Base-by-base conservation (phyloP, 2,888 invertebrate genomes). In the Plebejus argus region DNA sequence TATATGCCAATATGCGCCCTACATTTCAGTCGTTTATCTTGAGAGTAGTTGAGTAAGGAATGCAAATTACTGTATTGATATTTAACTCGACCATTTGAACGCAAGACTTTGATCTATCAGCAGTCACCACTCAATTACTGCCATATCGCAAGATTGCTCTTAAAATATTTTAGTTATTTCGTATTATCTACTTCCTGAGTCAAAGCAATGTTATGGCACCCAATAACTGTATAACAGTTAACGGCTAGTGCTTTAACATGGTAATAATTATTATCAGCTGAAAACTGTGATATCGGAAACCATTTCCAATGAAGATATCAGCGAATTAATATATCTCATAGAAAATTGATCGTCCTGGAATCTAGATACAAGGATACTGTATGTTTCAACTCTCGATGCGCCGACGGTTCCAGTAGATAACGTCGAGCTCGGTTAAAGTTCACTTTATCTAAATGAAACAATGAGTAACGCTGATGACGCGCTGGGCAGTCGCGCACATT, bases 401-500 rank as follows among this genome's bases (percentile, higher is more conserved):
- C 79, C 80, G 82, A 83, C 82, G 80, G 23, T 12, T 28, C 76
- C 78, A 79, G 81, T 76, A 82, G 82, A 84, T 83, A 81, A 83
- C 79, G 81, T 81, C 79, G 80, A 81, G 81, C 83, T 83, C 84
- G 86, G 84, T 81, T 86, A 87, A 86, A 84, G 84, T 83, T 84
- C 80, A 80, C 82, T 82, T 87, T 86, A 88, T 88, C 86, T 86
- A 83, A 84, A 82, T 84, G 84, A 80, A 85, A 79, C 79, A 84
- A 85, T 88, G 87, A 87, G 83, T 86, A 86, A 86, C 82, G 76
- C 45, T 39, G 78, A 66, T 77, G 76, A 76, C 78, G 76, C 53
- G 66, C 61, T n/a, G n/a, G n/a, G n/a, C n/a, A 12, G 76, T 72
- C 78, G 76, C 61, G 66, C 61, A 20, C 78, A 49, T 56, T 76